Evolutionary conservation across 2,113 vertebrate species (phyloP).

Genomic region (Myotis brandtii): DNA sequence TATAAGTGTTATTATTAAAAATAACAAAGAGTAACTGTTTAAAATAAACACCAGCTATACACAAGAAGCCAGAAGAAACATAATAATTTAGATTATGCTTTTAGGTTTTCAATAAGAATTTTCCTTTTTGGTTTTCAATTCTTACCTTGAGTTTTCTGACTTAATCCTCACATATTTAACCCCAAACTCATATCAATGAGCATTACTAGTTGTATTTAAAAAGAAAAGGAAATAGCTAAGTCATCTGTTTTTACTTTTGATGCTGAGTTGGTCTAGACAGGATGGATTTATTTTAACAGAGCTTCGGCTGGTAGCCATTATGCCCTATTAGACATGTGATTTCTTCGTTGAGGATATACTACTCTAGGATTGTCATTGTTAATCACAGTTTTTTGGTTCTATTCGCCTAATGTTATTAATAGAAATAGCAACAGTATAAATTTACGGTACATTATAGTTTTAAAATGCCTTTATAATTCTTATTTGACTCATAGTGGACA

Average conservation of each 20-base stretch:
- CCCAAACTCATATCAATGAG: conserved; percentile 44
- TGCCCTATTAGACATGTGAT: conserved; percentile 9
- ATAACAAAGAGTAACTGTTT: not conserved
- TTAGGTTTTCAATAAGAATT: not conserved
- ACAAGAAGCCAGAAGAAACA: not conserved
- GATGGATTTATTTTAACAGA: conserved; percentile 38
- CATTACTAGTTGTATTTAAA: conserved; percentile 26
- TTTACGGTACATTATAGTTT: not conserved
- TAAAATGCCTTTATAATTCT: not conserved
- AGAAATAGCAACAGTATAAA: not conserved
- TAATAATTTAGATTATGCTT: not conserved
- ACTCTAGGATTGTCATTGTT: not conserved
- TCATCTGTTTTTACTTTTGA: conserved; percentile 76
- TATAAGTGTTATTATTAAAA: not conserved
- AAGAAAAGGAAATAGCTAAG: conserved; percentile 70
- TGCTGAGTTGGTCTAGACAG: conserved; percentile 64
- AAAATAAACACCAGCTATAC: not conserved
- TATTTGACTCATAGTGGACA: not conserved
- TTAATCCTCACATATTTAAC: conserved; percentile 41
- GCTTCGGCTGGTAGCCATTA: not conserved
- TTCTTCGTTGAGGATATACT: not conserved
- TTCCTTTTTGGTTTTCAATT: not conserved
- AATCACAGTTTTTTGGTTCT: not conserved
- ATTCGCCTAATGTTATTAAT: not conserved
- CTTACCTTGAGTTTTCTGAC: conserved; percentile 39